These are phyloP conservation scores for Amphiprion ocellaris DNA, from an alignment of 2,113 vertebrate species.

Conservation along the genomic window DNA sequence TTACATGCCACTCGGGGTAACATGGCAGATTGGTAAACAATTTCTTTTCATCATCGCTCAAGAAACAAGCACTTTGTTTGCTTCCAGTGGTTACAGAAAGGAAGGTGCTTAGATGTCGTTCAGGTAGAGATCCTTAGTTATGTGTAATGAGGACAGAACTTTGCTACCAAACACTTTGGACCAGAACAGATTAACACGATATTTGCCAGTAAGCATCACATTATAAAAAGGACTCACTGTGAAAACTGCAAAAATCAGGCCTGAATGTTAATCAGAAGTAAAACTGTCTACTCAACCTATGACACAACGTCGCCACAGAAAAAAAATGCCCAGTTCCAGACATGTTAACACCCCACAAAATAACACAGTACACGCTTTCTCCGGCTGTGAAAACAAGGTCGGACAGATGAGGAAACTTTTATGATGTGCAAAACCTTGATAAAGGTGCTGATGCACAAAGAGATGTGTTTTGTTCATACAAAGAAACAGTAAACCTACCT, in stretches of 20 bases:
- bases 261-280: constrained; percentile 7
- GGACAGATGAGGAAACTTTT: too few relatives aligned
- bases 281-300: constrained; percentile 5
- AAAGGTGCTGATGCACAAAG: too few relatives aligned
- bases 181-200: constrained; percentile 24
- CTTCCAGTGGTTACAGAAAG: constrained; percentile 27
- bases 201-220: background rate
- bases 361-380: background rate
- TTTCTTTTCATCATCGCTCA: constrained; percentile 41
- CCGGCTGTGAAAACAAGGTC: too few relatives aligned
- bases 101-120: constrained; percentile 26
- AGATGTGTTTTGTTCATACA: too few relatives aligned
- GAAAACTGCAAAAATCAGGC: constrained; percentile 21
- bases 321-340: too few relatives aligned
- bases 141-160: constrained; percentile 44
- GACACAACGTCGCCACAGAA: constrained; percentile 10
- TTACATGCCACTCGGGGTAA: constrained; percentile 3
- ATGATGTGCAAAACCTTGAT: too few relatives aligned
- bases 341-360: background rate
- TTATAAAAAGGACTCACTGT: constrained; percentile 11
- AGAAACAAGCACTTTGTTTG: constrained; percentile 41
- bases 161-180: constrained; percentile 31
- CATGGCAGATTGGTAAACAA: constrained; percentile 24
- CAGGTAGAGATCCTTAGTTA: constrained; percentile 37
- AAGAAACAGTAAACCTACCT: too few relatives aligned